These are phyloP conservation scores for Agonopterix heracliana DNA, from an alignment of 2,888 invertebrate species.

Conservation along the genomic window DNA sequence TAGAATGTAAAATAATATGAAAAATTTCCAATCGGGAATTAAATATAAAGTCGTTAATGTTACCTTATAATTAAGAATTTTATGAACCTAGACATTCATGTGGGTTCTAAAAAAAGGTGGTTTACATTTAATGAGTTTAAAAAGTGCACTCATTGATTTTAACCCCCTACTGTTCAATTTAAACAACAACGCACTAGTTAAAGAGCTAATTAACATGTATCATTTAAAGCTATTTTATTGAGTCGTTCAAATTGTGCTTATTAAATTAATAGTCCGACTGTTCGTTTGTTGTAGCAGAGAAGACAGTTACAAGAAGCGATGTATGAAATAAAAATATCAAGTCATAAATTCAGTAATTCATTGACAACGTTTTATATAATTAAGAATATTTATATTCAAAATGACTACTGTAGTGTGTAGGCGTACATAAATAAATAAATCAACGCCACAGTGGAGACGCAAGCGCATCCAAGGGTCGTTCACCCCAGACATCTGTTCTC, in stretches of 20 bases:
- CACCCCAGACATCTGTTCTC: slow-evolving; percentile 70
- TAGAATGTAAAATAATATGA: too few species aligned
- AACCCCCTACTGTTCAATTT: slow-evolving; percentile 3
- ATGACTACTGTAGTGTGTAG: slow-evolving; percentile 36
- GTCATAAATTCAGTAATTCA: slow-evolving; percentile 21
- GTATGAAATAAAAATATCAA: too few species aligned
- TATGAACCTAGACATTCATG: too few species aligned
- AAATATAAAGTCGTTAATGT: too few species aligned
- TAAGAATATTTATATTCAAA: slow-evolving; percentile 30
- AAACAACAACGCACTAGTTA: background rate
- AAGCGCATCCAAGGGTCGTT: slow-evolving; percentile 48
- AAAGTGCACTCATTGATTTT: background rate
- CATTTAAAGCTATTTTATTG: background rate
- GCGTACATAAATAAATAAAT: slow-evolving; percentile 50
- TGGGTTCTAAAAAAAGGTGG: too few species aligned
- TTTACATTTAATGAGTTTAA: too few species aligned
- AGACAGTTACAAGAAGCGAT: too few species aligned
- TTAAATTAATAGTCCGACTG: background rate
- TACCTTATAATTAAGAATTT: too few species aligned
- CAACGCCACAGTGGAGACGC: slow-evolving; percentile 31
- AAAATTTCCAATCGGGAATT: too few species aligned
- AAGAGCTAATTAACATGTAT: slow-evolving; percentile 4
- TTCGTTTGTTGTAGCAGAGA: too few species aligned
- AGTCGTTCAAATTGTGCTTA: slow-evolving; percentile 1
- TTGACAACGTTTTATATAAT: slow-evolving; percentile 20